phyloP scores from a whole-genome alignment of 2,113 vertebrate genomes.

The Myotis brandtii region DNA sequence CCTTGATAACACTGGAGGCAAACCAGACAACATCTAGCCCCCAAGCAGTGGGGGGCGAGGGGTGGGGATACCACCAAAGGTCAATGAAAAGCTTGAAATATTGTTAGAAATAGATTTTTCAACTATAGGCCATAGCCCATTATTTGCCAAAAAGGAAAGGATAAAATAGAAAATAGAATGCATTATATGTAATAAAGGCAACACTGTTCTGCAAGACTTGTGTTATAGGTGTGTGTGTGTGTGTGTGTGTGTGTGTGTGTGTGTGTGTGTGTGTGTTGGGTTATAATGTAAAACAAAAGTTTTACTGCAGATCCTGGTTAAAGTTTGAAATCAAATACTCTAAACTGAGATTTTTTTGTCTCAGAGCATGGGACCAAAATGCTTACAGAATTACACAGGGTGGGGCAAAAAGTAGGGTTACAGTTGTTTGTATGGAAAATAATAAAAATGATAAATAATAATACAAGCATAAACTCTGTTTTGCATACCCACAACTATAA shows the following conservation, averaged over 20 bases:
- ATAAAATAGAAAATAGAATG: background rate
- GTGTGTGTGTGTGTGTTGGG: background rate
- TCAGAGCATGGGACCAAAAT: background rate
- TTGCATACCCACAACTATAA: background rate
- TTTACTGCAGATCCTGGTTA: background rate
- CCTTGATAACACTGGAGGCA: background rate
- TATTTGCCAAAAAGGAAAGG: background rate
- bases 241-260: background rate
- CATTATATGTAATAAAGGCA: background rate
- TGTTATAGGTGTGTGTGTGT: background rate
- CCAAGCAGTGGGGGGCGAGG: background rate
- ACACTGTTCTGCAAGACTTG: background rate
- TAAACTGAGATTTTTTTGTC: background rate
- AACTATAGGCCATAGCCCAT: background rate
- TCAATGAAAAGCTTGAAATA: slow-evolving; percentile 21
- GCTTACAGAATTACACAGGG: background rate
- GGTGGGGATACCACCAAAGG: background rate
- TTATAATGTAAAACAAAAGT: background rate
- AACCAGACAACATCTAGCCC: background rate
- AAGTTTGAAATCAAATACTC: background rate
- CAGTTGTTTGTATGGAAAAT: background rate
- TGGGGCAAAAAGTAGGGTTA: background rate
- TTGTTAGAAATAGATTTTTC: slow-evolving; percentile 32
- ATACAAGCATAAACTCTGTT: background rate
- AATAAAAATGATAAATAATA: background rate